Conservation (phyloP, 2,113 vertebrate genomes). For the Bucco capensis region DNA sequence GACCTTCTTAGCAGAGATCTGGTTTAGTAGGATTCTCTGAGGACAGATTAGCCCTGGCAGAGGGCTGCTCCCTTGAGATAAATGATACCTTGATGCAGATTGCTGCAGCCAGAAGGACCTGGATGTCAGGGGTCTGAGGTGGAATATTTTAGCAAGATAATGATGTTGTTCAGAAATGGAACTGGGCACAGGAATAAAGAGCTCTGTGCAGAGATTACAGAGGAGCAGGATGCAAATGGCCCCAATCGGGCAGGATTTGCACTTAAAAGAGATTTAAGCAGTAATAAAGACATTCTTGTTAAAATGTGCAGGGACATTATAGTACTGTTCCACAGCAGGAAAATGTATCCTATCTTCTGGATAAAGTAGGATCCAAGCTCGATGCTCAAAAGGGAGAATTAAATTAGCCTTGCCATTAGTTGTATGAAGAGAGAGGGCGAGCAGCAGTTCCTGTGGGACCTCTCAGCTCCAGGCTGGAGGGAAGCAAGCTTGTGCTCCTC, state of each 20-base stretch:
- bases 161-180: neutral
- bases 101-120: neutral
- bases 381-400: neutral
- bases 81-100: neutral
- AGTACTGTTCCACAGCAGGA: neutral
- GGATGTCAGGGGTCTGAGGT: neutral
- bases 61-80: neutral
- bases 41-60: neutral
- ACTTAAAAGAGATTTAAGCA: neutral
- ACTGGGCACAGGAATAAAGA: neutral
- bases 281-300: neutral
- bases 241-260: neutral
- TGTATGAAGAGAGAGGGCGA: neutral
- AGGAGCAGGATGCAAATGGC: neutral
- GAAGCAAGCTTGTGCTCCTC: neutral
- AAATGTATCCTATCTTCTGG: neutral
- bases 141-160: neutral
- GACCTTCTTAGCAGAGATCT: neutral
- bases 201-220: neutral
- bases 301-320: neutral
- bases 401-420: neutral
- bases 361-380: neutral
- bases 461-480: accelerated
- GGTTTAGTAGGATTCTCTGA: neutral
- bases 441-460: neutral